These are phyloP conservation scores for Gephyroberyx darwinii DNA, from an alignment of 2,797 vertebrate genomes.

Conservation along the genomic window DNA sequence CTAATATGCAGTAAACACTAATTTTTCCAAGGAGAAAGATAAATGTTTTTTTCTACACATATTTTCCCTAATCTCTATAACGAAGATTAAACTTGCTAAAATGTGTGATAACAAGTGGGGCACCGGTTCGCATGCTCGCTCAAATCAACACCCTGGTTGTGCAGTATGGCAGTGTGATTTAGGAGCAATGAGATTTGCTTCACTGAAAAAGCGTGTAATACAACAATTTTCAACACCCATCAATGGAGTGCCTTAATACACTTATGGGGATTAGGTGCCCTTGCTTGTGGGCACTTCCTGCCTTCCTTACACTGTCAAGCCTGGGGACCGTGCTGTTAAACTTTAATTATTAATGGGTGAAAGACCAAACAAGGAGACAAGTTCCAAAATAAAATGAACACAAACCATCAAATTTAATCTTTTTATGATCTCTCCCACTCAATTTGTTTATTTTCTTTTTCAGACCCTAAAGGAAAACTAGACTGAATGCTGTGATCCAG, in stretches of 20 bases:
- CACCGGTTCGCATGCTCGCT: no score
- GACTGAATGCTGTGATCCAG: conserved; percentile 44
- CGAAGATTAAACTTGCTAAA: no score
- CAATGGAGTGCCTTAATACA: not conserved
- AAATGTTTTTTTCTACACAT: no score
- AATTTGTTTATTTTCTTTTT: conserved; percentile 28
- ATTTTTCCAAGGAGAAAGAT: no score
- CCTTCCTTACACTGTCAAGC: no score
- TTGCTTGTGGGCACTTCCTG: not conserved
- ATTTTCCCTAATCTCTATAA: no score
- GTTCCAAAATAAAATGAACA: conserved; percentile 5
- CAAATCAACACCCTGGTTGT: no score
- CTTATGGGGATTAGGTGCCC: not conserved
- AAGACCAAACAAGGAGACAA: not conserved
- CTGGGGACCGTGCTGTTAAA: not conserved
- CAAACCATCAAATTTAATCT: conserved; percentile 28
- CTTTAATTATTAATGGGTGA: conserved; percentile 16
- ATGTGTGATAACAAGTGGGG: no score
- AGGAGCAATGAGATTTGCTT: not conserved
- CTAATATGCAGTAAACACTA: not conserved
- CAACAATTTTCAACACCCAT: not conserved
- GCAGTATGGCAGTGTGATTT: no score
- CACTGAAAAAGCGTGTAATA: not conserved
- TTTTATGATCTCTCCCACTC: conserved; percentile 14
- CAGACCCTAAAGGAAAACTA: conserved; percentile 32